Base-by-base conservation (phyloP, 2,113 vertebrate genomes). In the Gasterosteus nipponicus region DNA sequence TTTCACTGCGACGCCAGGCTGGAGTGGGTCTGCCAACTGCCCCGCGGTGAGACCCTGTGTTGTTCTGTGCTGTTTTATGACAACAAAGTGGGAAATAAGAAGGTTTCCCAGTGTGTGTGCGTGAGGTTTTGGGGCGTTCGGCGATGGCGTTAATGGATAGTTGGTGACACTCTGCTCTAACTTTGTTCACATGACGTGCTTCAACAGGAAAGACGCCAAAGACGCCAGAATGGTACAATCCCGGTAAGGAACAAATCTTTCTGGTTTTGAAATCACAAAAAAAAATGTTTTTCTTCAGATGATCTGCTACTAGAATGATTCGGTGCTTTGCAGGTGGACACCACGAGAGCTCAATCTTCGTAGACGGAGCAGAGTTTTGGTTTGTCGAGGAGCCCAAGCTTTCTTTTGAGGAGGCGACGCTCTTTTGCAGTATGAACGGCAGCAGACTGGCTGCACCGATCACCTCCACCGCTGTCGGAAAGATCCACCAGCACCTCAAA, bases 21-120 rank as follows among this genome's bases (percentile, higher is more conserved):
- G 22, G 98, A 99, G 82, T 99, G 96, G 97, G 95, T 96, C 69
- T 99, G 98, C 87, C 97, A 99, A 89, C 96, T 99, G 78, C 94
- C 96, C 51, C 95, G 96, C 82, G 97, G 97, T 98, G 92, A 95
- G 83, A 41, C 16, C 29, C 12, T 57, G 22, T 26, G 22, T 10
- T 35, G 6, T 58, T 47, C 49, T 38, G n/a, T 60, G 8, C n/a
- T 42, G 16, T n/a, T 63, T 53, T 41, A 29, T 19, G 19, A 56
- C 29, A 51, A 66, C 31, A 41, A 69, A 16, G 8, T 22, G 46
- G 26, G 18, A 19, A 62, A 73, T 19, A 54, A 16, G 29, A 0
- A 18, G 7, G 42, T 75, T 58, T 67, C 7, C 29, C 16, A n/a
- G 57, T 12, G 38, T n/a, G 12, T n/a, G 12, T n/a, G 22, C 41